Evolutionary conservation across 2,888 invertebrate genomes (phyloP).

Genomic region (Nomada lathburiana): DNA sequence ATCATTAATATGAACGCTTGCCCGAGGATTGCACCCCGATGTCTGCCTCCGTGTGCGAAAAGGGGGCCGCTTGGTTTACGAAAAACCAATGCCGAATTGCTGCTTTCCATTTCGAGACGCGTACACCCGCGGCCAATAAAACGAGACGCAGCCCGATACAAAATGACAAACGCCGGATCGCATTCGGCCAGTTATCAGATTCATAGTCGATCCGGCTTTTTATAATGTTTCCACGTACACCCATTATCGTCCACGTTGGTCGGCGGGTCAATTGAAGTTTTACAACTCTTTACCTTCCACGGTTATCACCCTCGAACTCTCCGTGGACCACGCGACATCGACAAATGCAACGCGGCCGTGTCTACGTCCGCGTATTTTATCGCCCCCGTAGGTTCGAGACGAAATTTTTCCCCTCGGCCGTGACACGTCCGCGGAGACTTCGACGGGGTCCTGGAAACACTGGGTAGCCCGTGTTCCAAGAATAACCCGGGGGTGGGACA

Average conservation of each 20-base stretch:
- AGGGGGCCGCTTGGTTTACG: slow-evolving; percentile 19
- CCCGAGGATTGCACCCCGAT: slow-evolving; percentile 63
- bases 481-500: background rate
- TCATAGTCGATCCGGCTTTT: slow-evolving; percentile 52
- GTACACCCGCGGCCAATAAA: slow-evolving; percentile 11
- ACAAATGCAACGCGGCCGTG: slow-evolving; percentile 32
- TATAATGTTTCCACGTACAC: slow-evolving; percentile 48
- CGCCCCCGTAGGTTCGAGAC: slow-evolving; percentile 41
- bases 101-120: slow-evolving; percentile 27
- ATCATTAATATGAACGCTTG: slow-evolving; percentile 73
- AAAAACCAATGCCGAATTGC: slow-evolving; percentile 70
- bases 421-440: slow-evolving; percentile 36
- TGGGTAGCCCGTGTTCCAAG: too few species aligned
- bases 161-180: slow-evolving; percentile 51
- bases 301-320: slow-evolving; percentile 22
- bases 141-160: slow-evolving; percentile 43
- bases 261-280: slow-evolving; percentile 62
- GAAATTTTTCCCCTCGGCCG: slow-evolving; percentile 35
- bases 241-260: slow-evolving; percentile 52
- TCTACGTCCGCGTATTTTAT: slow-evolving; percentile 48
- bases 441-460: background rate
- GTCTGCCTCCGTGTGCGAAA: slow-evolving; percentile 31
- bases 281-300: slow-evolving; percentile 23
- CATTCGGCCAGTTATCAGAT: slow-evolving; percentile 56
- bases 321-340: slow-evolving; percentile 21